phyloP scores from a whole-genome alignment of 2,113 vertebrate genomes.

The Gorilla gorilla region DNA sequence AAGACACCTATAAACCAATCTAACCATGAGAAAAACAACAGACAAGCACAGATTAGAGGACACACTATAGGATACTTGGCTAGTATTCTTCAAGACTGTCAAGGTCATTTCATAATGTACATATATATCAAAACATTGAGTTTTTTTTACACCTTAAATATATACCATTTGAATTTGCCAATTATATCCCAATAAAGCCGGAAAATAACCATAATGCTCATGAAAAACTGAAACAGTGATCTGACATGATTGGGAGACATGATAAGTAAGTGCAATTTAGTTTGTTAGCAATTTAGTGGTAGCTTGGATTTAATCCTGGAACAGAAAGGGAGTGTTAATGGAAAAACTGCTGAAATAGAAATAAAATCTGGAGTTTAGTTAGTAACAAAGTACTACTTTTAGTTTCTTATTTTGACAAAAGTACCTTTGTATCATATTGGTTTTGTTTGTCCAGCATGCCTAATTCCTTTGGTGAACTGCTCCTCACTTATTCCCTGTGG shows the following conservation, averaged over 20 bases:
- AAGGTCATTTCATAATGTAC: background rate
- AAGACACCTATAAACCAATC: background rate
- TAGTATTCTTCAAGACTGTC: background rate
- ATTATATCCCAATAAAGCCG: background rate
- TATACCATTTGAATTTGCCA: background rate
- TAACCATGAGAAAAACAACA: background rate
- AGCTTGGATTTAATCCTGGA: background rate
- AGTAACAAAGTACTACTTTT: background rate
- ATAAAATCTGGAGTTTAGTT: conserved; percentile 6
- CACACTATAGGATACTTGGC: background rate
- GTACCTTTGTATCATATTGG: background rate
- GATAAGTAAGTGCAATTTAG: background rate
- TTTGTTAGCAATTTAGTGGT: conserved; percentile 10
- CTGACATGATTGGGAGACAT: background rate
- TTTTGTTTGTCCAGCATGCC: background rate
- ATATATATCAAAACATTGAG: background rate
- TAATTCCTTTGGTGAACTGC: background rate
- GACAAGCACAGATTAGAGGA: background rate
- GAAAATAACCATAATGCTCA: background rate
- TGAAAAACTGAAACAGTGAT: background rate
- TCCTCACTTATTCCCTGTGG: background rate
- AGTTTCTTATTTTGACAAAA: conserved; percentile 21
- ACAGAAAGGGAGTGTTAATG: background rate
- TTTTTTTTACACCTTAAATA: background rate
- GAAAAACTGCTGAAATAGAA: conserved; percentile 4